Conservation (phyloP, 2,888 invertebrate genomes). For the Endotricha flammealis region DNA sequence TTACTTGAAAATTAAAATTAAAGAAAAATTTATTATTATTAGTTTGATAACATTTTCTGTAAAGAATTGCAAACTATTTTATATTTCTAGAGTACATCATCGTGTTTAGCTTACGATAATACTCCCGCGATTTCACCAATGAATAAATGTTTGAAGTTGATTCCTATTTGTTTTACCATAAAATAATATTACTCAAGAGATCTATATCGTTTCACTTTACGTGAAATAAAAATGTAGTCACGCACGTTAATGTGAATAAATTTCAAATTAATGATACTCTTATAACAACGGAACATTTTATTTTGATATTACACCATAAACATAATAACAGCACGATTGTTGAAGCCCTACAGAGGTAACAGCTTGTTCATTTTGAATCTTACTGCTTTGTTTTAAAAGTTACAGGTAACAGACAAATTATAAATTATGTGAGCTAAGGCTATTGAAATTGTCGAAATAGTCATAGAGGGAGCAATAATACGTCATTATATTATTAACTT, state of each 20-base stretch:
- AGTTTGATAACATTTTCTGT: no score
- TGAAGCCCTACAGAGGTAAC: slow-evolving; percentile 31
- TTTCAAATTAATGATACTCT: slow-evolving; percentile 62
- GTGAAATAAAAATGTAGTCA: slow-evolving; percentile 44
- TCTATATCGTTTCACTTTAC: slow-evolving; percentile 35
- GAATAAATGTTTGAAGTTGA: no score
- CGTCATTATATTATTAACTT: slow-evolving; percentile 76
- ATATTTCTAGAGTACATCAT: no score
- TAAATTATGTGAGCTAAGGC: slow-evolving; percentile 40
- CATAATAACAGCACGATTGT: slow-evolving; percentile 60
- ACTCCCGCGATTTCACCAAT: no score
- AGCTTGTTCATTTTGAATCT: slow-evolving; percentile 24
- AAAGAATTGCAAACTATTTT: no score
- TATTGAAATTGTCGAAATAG: slow-evolving; percentile 55
- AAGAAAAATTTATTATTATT: no score
- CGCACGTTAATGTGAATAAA: slow-evolving; percentile 61
- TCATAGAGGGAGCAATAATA: slow-evolving; percentile 61
- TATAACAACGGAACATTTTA: slow-evolving; percentile 61
- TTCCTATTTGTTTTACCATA: neutral
- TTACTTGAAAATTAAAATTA: slow-evolving; percentile 3
- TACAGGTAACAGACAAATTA: slow-evolving; percentile 23
- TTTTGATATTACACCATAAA: slow-evolving; percentile 69
- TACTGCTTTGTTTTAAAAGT: slow-evolving; percentile 16
- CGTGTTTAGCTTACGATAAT: no score
- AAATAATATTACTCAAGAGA: neutral